phyloP scores from a whole-genome alignment of 2,797 vertebrate species.

The Oreortyx pictus region DNA sequence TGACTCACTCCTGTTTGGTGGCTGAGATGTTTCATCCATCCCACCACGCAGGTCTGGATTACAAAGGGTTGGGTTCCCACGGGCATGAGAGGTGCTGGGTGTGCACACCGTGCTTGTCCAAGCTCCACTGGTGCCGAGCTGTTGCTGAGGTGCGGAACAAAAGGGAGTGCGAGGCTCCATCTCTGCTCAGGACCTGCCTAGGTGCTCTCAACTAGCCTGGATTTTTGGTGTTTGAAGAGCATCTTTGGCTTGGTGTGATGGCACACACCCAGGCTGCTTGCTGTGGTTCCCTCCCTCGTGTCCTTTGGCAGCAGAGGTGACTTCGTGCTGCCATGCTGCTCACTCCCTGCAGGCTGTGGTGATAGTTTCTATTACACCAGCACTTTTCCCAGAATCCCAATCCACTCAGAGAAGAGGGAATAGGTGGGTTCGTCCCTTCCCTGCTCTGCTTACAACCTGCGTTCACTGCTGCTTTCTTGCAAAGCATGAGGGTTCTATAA shows the following conservation, averaged over 20 bases:
- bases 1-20: neutral
- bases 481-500: neutral
- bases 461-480: neutral
- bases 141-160: neutral
- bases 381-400: neutral
- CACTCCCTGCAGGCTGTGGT: neutral
- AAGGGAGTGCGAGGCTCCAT: neutral
- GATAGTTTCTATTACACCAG: neutral
- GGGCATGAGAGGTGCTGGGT: neutral
- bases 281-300: neutral
- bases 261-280: neutral
- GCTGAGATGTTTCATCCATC: neutral
- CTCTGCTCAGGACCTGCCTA: neutral
- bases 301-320: neutral
- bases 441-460: neutral
- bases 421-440: neutral
- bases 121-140: accelerated
- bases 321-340: neutral
- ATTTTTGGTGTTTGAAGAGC: neutral
- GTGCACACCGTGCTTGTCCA: accelerated
- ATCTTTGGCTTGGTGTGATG: neutral
- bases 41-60: neutral
- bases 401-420: neutral
- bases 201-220: neutral
- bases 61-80: neutral